Conservation (phyloP, 2,113 vertebrate species). For the Antennarius striatus region DNA sequence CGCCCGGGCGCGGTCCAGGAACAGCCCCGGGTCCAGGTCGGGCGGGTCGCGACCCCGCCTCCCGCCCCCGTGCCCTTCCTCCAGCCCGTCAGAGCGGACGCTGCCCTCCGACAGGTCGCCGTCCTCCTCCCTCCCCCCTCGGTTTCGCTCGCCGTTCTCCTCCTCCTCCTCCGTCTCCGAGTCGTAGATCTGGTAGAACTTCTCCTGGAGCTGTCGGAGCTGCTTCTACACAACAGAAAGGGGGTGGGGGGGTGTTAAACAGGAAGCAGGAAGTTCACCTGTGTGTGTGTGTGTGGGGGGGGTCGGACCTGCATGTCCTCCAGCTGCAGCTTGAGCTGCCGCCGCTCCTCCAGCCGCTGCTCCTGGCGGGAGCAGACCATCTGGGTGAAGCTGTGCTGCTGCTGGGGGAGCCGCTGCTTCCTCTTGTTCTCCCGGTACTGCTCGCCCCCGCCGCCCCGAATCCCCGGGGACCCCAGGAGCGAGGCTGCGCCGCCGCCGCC, state of each 20-base stretch:
- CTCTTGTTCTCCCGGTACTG: conserved; percentile 98
- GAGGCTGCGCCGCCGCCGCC: conserved; percentile 77
- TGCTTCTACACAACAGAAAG: conserved; percentile 84
- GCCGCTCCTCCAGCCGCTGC: conserved; percentile 94
- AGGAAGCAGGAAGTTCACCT: not conserved
- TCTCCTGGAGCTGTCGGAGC: conserved; percentile 98
- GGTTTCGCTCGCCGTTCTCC: conserved; percentile 81
- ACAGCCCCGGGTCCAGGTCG: conserved; percentile 92
- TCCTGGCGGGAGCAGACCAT: conserved; percentile 95
- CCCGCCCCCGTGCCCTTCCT: conserved; percentile 71
- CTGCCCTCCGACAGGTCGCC: conserved; percentile 97
- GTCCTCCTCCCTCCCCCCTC: conserved; percentile 86
- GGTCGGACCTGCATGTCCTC: conserved; percentile 89
- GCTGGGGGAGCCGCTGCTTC: conserved; percentile 98
- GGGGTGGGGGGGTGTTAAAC: not conserved
- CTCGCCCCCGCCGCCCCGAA: conserved; percentile 75
- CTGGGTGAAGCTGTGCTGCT: conserved; percentile 98
- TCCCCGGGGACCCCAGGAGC: conserved; percentile 76
- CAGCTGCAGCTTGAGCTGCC: conserved; percentile 98
- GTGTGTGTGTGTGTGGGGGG: too few relatives aligned
- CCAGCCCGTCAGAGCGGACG: conserved; percentile 90
- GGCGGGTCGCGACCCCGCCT: conserved; percentile 79
- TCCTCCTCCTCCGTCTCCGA: conserved; percentile 97
- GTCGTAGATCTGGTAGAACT: conserved; percentile 99
- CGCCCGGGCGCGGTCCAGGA: conserved; percentile 91